phyloP scores from a whole-genome alignment of 2,797 vertebrate genomes.

The Sitta carolinensis region DNA sequence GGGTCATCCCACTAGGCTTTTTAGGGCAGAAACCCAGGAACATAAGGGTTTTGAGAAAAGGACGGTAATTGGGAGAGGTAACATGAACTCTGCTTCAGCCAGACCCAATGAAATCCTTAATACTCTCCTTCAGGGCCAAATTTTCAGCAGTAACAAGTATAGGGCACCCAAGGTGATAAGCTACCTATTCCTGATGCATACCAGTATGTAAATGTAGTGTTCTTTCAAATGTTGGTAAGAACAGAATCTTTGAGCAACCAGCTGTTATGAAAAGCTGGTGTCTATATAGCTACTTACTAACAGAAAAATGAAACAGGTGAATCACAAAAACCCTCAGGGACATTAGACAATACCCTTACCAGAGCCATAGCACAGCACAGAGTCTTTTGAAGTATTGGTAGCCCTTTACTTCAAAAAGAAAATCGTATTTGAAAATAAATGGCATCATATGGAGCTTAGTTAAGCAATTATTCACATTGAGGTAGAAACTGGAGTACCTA shows the following conservation, averaged over 20 bases:
- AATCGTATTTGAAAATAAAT: not conserved
- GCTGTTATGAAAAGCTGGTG: not conserved
- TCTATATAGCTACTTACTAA: not conserved
- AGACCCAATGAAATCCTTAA: not conserved
- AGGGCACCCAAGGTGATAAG: not conserved
- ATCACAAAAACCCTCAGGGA: not conserved
- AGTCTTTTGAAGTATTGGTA: not conserved
- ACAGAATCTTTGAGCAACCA: not conserved
- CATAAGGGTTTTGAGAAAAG: not conserved
- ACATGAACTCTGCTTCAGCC: not conserved
- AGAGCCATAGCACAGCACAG: not conserved
- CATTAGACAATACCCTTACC: not conserved
- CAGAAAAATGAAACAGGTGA: not conserved
- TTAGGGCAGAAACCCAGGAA: not conserved
- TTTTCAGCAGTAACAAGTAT: not conserved
- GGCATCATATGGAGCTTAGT: not conserved
- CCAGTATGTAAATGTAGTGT: not conserved
- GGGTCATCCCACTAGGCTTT: not conserved
- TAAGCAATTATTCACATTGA: not conserved
- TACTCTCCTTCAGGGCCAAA: not conserved
- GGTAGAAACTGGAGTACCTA: not conserved
- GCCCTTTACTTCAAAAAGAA: not conserved
- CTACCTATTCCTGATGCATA: not conserved
- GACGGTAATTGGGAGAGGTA: fast-evolving
- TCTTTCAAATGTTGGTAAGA: not conserved